phyloP scores from a whole-genome alignment of 2,113 vertebrate species.

The Peromyscus leucopus region DNA sequence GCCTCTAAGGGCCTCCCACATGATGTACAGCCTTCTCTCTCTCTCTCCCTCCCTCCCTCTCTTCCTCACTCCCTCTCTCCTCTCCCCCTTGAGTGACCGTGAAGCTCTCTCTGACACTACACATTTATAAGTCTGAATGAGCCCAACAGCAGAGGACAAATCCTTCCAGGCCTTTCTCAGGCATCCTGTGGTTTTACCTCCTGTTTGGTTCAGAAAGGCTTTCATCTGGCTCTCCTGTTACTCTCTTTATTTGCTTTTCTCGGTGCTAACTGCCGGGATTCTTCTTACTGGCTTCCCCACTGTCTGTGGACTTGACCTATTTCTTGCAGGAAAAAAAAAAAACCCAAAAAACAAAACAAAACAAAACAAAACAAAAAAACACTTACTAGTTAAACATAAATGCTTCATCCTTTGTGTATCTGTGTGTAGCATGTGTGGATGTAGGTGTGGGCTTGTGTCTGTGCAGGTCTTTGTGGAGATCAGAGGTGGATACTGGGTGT shows the following conservation, averaged over 20 bases:
- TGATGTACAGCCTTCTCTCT: background rate
- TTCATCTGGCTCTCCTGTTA: background rate
- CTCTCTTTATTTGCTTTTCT: background rate
- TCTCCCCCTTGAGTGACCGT: background rate
- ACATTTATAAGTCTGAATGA: background rate
- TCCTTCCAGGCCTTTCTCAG: no score
- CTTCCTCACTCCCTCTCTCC: no score
- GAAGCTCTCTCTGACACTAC: no score
- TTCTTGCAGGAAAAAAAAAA: background rate
- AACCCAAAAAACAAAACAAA: background rate
- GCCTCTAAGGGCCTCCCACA: no score
- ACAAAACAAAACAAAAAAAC: background rate
- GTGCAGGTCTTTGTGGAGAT: background rate
- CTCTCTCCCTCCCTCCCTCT: background rate
- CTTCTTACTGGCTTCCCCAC: background rate
- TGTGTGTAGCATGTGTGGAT: no score
- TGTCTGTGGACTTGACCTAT: conserved; percentile 27
- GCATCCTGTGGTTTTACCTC: background rate
- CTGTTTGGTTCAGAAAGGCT: background rate
- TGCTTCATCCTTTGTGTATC: background rate
- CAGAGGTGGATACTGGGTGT: background rate
- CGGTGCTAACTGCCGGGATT: background rate
- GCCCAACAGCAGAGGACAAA: background rate
- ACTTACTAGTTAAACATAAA: background rate
- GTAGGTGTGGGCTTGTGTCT: background rate